phyloP scores from a whole-genome alignment of 2,797 vertebrate genomes.

The Pteropus rufus region DNA sequence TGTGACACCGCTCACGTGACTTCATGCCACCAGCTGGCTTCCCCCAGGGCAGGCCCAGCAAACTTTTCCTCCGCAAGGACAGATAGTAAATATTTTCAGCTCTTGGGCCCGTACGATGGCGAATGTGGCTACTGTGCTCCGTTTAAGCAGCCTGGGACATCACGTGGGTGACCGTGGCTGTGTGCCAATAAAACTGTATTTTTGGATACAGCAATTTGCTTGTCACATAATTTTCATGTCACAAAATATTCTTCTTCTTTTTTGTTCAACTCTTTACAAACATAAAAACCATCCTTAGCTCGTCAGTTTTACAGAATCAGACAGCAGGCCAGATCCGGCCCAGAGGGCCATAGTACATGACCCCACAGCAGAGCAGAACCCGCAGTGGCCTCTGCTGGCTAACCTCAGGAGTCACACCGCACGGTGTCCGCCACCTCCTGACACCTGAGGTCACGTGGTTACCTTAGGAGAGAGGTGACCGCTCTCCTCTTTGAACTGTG shows the following conservation, averaged over 20 bases:
- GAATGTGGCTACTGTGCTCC: too few relatives aligned
- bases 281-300: background rate
- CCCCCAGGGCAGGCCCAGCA: background rate
- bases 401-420: background rate
- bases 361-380: background rate
- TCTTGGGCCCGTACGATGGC: rapidly evolving
- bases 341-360: rapidly evolving
- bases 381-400: rapidly evolving
- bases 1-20: rapidly evolving
- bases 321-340: background rate
- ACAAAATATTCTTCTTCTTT: background rate
- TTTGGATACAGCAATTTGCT: background rate
- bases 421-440: background rate
- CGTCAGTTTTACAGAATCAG: background rate
- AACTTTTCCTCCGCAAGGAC: background rate
- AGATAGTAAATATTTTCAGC: background rate
- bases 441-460: background rate
- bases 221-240: background rate
- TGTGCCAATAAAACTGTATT: background rate
- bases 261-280: background rate
- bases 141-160: too few relatives aligned
- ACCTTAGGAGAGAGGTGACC: background rate
- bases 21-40: background rate
- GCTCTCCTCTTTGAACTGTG: background rate
- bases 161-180: background rate